phyloP scores from a whole-genome alignment of 2,797 vertebrate species.

The Nyctalus aviator region DNA sequence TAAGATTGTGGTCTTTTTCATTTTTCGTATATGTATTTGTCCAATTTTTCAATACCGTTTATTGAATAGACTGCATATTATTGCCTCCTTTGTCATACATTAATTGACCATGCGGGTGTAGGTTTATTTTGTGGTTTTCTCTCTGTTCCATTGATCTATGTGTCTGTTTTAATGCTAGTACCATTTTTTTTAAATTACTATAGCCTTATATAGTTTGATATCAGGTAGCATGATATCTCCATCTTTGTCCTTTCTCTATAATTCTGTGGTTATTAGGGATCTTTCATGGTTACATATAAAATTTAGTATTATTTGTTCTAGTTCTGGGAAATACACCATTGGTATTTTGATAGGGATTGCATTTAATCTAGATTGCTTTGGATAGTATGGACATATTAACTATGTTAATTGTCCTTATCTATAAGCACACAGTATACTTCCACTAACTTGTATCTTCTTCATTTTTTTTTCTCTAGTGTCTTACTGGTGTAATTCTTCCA shows the following conservation, averaged over 20 bases:
- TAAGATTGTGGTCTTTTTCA: neutral
- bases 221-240: neutral
- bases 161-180: neutral
- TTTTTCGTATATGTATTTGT: neutral
- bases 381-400: neutral
- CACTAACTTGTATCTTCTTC: neutral
- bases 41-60: neutral
- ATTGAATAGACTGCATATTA: neutral
- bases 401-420: neutral
- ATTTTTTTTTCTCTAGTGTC: neutral
- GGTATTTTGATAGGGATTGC: neutral
- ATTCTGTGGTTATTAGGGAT: neutral
- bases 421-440: neutral
- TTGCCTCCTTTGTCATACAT: neutral
- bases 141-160: neutral
- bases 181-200: neutral
- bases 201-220: neutral
- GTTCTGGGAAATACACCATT: neutral
- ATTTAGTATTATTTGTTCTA: neutral
- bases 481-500: neutral
- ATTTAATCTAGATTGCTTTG: neutral
- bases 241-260: neutral
- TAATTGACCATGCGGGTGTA: neutral
- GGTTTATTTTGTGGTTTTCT: neutral
- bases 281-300: neutral